Percentiles rank a stretch among this genome's conserved stretches.
Conservation (phyloP, 2,113 vertebrate species). For the Crocuta crocuta region DNA sequence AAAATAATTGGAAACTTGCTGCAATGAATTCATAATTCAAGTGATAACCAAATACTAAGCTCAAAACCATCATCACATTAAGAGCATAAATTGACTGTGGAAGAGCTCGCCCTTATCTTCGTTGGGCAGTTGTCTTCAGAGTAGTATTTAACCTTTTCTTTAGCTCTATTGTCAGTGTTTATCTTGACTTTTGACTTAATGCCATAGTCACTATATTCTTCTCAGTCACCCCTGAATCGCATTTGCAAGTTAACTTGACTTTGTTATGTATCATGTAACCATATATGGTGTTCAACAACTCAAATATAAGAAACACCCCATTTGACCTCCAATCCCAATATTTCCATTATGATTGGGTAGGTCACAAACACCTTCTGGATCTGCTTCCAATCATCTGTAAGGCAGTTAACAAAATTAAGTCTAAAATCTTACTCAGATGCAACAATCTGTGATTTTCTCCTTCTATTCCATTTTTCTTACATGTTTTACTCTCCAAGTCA, state of each 20-base stretch:
- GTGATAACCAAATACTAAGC: background rate
- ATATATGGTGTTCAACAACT: background rate
- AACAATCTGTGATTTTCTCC: background rate
- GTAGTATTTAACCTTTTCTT: background rate
- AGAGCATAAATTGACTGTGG: background rate
- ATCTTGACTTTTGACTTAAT: background rate
- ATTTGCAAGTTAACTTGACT: background rate
- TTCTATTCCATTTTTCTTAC: background rate
- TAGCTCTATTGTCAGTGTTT: background rate
- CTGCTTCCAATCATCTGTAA: background rate
- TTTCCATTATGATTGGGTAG: background rate
- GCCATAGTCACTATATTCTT: background rate
- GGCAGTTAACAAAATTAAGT: background rate
- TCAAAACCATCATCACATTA: background rate
- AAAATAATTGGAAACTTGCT: background rate
- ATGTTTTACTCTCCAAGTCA: background rate
- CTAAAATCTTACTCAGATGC: background rate
- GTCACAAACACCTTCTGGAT: background rate
- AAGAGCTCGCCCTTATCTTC: background rate
- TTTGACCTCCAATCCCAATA: background rate
- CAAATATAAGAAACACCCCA: background rate
- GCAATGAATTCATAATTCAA: background rate
- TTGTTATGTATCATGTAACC: background rate
- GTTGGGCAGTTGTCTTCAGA: background rate
- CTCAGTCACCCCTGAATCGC: background rate